Evolutionary conservation across 2,113 vertebrate species (phyloP), one percentile per base, ranked within the genome.

Genomic region (Stercorarius parasiticus): DNA sequence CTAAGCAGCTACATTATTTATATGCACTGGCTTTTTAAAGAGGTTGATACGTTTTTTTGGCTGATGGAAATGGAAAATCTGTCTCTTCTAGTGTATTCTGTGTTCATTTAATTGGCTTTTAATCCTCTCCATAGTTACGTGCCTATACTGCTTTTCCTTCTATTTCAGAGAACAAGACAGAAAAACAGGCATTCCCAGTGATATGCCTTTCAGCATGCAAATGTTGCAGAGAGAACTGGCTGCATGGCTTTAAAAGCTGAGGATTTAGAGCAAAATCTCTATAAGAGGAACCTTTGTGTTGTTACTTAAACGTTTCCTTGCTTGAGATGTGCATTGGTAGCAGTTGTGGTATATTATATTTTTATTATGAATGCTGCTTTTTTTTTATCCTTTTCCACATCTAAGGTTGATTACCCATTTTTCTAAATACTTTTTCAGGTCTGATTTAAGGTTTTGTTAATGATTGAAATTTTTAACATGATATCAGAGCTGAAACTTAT

Each of bases 1-100:
- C 84, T 91, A 86, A 92, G 61, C 40, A 74, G 64, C 77, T 72
- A 62, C 59, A 49, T 94, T 88, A 94, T 95, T 94, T 92, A 61
- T 91, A 87, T 69, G 49, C 40, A 84, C 52, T 82, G 52, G 36
- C 52, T 87, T 96, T 93, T 85, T 15, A 52, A 91, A 81, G 91
- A 69, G 27, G 11, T 76, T 93, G 43, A 66, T 95, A 67, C 20
- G 43, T 1, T 64, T 58, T 93, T 67, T 90, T 88, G 86, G 88
- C 86, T 88, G 38, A 62, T 58, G 56, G 56, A 93, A 94, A 86
- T 90, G 95, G 87, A 92, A 97, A 97, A 91, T 84, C 55, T 90
- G 65, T 94, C 45, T 90, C 76, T 94, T 52, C 56, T 80, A 14
- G 40, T 95, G 59, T 90, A 47, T 93, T 89, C 76, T 72, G 16